Evolutionary conservation across 2,888 invertebrate species (phyloP).

Genomic region (Metacarcinus magister): DNA sequence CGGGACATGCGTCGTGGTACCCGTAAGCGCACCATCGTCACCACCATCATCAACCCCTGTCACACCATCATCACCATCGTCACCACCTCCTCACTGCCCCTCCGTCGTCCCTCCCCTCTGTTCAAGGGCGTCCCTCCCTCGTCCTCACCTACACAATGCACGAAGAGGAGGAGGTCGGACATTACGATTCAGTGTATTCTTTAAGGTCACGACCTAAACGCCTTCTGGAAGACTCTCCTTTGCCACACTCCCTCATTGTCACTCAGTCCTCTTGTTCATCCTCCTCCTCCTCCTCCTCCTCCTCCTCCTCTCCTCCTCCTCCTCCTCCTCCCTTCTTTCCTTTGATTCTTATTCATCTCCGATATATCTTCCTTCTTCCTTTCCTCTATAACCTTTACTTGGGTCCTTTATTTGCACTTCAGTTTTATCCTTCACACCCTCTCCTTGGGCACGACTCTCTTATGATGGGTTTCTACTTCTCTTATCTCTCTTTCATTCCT

Average conservation of each 20-base stretch:
- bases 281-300: not conserved
- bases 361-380: not conserved
- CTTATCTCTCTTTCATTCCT: not conserved
- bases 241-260: constrained; percentile 31
- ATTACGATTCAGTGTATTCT: constrained; percentile 17
- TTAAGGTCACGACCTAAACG: constrained; percentile 28
- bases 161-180: not conserved
- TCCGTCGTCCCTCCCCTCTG: not conserved
- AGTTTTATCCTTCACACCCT: constrained; percentile 18
- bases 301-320: not conserved
- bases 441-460: not conserved
- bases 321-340: not conserved
- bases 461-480: not conserved
- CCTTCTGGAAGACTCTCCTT: constrained; percentile 19
- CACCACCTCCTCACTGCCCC: not conserved
- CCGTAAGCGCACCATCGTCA: no score
- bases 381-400: not conserved
- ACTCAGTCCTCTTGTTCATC: not conserved
- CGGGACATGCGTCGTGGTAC: no score
- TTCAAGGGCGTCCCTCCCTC: not conserved
- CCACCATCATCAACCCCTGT: not conserved
- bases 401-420: not conserved
- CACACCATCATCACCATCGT: not conserved
- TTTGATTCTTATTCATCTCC: not conserved
- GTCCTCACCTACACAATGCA: not conserved